phyloP scores from a whole-genome alignment of 2,888 invertebrate genomes.

The Heliconius cydno region DNA sequence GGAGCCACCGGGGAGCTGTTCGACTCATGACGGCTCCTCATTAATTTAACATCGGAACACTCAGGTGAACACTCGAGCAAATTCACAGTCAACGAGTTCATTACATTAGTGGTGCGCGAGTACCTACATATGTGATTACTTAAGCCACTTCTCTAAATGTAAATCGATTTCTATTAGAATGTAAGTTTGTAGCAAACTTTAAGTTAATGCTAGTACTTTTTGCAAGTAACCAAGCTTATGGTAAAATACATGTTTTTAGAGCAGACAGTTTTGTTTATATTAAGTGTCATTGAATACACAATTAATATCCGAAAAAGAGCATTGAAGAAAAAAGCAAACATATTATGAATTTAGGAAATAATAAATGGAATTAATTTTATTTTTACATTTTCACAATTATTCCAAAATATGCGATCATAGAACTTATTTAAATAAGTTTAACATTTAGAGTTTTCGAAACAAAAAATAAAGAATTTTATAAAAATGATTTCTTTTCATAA shows the following conservation, averaged over 20 bases:
- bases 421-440: no score
- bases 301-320: no score
- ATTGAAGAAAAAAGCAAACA: no score
- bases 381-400: no score
- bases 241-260: background rate
- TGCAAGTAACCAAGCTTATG: background rate
- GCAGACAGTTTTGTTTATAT: no score
- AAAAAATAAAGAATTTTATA: no score
- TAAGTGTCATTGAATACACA: no score
- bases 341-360: no score
- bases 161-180: background rate
- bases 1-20: conserved; percentile 56
- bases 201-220: background rate
- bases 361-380: no score
- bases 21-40: conserved; percentile 47
- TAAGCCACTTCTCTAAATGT: background rate
- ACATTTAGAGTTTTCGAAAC: no score
- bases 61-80: conserved; percentile 39
- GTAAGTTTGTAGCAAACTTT: background rate
- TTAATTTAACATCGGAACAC: conserved; percentile 47
- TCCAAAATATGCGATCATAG: no score
- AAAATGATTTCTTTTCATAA: background rate
- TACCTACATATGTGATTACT: conserved; percentile 23
- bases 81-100: conserved; percentile 36
- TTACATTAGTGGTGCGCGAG: conserved; percentile 2